Percentiles rank a stretch among this genome's conserved stretches.
Conservation (phyloP, 1,140 invertebrate genomes). For the Drosophila fuyamai region DNA sequence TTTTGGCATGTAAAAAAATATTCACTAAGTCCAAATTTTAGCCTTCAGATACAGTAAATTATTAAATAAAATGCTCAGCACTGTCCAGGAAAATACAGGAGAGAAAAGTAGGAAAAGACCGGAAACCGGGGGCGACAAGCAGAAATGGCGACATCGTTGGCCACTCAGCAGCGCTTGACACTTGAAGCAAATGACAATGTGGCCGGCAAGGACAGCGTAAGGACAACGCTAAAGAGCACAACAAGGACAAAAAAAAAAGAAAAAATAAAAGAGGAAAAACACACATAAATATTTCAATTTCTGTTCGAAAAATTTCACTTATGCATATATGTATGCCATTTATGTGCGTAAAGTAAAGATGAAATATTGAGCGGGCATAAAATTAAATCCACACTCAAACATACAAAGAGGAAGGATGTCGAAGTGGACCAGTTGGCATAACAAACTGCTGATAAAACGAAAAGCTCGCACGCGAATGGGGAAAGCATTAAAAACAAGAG, state of each 20-base stretch:
- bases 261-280: conserved; percentile 10
- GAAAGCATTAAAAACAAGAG: conserved; percentile 25
- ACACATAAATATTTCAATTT: conserved; percentile 80
- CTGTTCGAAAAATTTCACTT: conserved; percentile 60
- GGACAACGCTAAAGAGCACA: conserved; percentile 65
- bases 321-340: conserved; percentile 37
- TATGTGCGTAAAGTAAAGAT: conserved; percentile 49
- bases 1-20: too few species aligned
- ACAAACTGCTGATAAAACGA: conserved; percentile 79
- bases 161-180: conserved; percentile 78
- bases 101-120: conserved; percentile 4
- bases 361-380: conserved; percentile 69
- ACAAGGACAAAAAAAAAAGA: conserved; percentile 23
- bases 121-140: conserved; percentile 62
- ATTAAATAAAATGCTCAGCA: not conserved
- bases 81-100: conserved; percentile 1
- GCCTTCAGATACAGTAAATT: not conserved
- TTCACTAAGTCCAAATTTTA: too few species aligned
- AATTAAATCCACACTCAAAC: conserved; percentile 72
- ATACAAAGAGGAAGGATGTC: conserved; percentile 13
- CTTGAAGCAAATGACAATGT: conserved; percentile 73
- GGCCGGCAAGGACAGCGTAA: conserved; percentile 73
- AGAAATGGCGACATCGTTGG: conserved; percentile 63
- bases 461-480: conserved; percentile 59
- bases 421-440: conserved; percentile 41